Percentiles rank a stretch among this genome's conserved stretches.
Conservation (phyloP, 2,797 vertebrate species). For the Telmatherina bonti region DNA sequence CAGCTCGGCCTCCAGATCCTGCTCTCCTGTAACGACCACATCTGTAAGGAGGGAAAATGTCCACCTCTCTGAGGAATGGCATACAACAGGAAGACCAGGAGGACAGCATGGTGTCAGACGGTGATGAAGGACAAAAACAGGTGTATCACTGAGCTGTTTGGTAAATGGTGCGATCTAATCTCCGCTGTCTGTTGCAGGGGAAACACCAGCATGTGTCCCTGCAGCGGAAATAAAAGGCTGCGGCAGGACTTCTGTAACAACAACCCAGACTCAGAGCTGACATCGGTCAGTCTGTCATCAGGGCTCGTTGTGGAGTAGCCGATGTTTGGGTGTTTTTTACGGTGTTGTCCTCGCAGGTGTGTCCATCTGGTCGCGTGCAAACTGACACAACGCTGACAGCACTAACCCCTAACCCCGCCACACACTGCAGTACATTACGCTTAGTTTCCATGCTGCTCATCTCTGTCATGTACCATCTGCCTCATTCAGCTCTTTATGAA, state of each 20-base stretch:
- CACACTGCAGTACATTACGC: conserved; percentile 53
- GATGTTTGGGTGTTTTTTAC: conserved; percentile 68
- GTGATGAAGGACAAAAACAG: conserved; percentile 67
- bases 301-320: conserved; percentile 66
- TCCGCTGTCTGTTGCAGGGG: conserved; percentile 71
- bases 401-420: conserved; percentile 49
- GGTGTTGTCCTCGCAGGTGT: conserved; percentile 68
- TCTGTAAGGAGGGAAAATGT: conserved; percentile 22
- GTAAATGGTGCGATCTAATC: conserved; percentile 70
- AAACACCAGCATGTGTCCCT: conserved; percentile 73
- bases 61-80: conserved; percentile 12
- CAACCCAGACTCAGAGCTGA: conserved; percentile 32
- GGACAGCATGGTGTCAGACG: conserved; percentile 54
- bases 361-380: conserved; percentile 70
- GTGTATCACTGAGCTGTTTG: conserved; percentile 68
- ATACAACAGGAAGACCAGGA: conserved; percentile 46
- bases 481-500: conserved; percentile 65
- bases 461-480: conserved; percentile 68
- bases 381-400: conserved; percentile 75
- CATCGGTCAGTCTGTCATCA: conserved; percentile 63
- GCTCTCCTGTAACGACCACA: conserved; percentile 18
- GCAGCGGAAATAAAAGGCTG: conserved; percentile 61
- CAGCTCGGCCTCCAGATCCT: conserved; percentile 6
- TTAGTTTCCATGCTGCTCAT: conserved; percentile 77
- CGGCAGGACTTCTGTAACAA: conserved; percentile 53